phyloP scores from a whole-genome alignment of 35 echinoderm and acorn worm genomes.

The Anneissia japonica region DNA sequence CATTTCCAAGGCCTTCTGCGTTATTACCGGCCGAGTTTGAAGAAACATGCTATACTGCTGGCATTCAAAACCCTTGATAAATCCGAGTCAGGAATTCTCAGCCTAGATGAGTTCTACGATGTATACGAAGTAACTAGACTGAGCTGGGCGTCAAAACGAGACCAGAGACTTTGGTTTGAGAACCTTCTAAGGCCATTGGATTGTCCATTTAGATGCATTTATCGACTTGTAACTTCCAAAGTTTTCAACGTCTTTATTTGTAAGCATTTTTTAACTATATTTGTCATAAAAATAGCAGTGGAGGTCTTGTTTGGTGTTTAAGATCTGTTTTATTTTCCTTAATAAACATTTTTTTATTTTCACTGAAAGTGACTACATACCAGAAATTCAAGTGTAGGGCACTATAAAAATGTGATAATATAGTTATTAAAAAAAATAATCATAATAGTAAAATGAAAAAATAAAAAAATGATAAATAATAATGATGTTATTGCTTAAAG shows the following conservation, averaged over 20 bases:
- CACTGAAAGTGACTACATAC: no score
- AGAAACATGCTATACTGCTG: slow-evolving; percentile 59
- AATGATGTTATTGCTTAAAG: no score
- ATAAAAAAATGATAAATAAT: no score
- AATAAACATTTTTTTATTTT: no score
- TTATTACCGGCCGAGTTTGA: slow-evolving; percentile 52
- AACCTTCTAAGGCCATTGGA: slow-evolving; percentile 38
- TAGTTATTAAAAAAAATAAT: no score
- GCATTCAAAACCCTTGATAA: slow-evolving; percentile 75
- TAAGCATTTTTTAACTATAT: slow-evolving; percentile 45
- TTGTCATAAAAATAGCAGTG: neutral
- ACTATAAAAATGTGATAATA: no score
- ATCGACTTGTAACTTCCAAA: slow-evolving; percentile 43
- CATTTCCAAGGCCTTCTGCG: slow-evolving; percentile 84
- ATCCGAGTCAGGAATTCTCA: slow-evolving; percentile 40
- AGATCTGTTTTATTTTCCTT: no score
- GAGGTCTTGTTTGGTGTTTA: no score
- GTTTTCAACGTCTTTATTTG: slow-evolving; percentile 64
- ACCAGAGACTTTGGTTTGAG: slow-evolving; percentile 65
- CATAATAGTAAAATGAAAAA: no score
- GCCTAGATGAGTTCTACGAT: slow-evolving; percentile 36
- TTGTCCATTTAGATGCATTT: slow-evolving; percentile 41
- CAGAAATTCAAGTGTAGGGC: no score
- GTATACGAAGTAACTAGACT: slow-evolving; percentile 53
- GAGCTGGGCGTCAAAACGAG: slow-evolving; percentile 45